Evolutionary conservation across 2,113 vertebrate genomes (phyloP), one percentile per base, ranked within the genome.

Genomic region (Pterophyllum scalare): DNA sequence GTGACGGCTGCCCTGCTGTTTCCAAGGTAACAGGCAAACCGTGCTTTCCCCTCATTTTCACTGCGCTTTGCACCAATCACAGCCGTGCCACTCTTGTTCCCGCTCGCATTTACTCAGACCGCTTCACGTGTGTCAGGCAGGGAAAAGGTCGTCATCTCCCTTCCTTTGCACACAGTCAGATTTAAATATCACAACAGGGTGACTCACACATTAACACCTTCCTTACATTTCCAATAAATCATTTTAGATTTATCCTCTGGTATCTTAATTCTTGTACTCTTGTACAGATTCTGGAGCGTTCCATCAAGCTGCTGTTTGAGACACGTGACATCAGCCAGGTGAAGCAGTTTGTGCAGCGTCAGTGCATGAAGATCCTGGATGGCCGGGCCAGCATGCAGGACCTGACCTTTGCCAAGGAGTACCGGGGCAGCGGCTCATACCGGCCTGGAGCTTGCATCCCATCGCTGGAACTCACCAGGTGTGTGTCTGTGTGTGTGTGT

Each of bases 231-330:
- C 77, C 14, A 11, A 24, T 40, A 43, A 31, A 20, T 57, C 19
- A 9, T 20, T 54, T 61, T n/a, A 11, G n/a, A 11, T 59, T 28
- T 20, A 22, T 12, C 43, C 22, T 67, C 64, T 46, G 13, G 31
- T 17, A 1, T 43, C 26, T 82, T 33, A 10, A 4, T 19, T 26
- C 22, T 31, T 19, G 54, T 10, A 3, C 43, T 19, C 43, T 5
- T 58, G 46, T 49, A 4, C 22, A 99, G 98, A 97, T 99, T 88
- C 96, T 99, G 94, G 97, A 99, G 93, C 96, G 98, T 74, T 99
- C 98, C 81, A 96, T 99, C 87, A 99, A 98, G 96, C 96, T 99
- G 93, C 96, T 99, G 87, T 99, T 99, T 94, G 98, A 99, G 95
- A 98, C 97, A 2, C 96, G 98, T 88, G 98, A 99, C 93, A 97